These are phyloP conservation scores for Dryomyza anilis DNA, from an alignment of 2,888 invertebrate genomes.

Conservation along the genomic window DNA sequence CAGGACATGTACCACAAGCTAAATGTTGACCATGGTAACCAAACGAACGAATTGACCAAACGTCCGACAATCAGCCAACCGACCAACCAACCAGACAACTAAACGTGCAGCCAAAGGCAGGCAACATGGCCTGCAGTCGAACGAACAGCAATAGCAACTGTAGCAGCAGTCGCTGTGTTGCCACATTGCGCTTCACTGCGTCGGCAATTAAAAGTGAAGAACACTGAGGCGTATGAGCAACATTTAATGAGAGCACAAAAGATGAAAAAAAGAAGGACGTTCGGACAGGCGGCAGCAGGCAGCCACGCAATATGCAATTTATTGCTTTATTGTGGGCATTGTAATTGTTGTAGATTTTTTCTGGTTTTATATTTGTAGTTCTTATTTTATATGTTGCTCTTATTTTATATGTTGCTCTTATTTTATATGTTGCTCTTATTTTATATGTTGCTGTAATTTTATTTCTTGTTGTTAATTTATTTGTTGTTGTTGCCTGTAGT, in stretches of 20 bases:
- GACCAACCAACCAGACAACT: neutral
- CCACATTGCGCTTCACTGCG: neutral
- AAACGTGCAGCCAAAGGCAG: neutral
- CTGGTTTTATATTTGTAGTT: neutral
- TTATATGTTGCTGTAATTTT: neutral
- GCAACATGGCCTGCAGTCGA: neutral
- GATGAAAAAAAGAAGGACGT: no score
- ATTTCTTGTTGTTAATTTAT: neutral
- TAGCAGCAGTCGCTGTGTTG: neutral
- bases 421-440: neutral
- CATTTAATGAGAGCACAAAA: no score
- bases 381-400: neutral
- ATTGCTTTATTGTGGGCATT: neutral
- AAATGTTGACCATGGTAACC: no score
- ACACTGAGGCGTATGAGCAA: slow-evolving; percentile 42
- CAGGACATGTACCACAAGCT: no score
- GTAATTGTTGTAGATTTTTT: neutral
- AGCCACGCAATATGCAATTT: neutral
- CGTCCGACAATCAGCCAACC: no score
- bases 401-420: neutral
- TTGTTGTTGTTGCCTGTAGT: neutral
- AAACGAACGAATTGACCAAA: no score
- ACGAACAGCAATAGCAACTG: neutral
- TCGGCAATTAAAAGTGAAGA: slow-evolving; percentile 3
- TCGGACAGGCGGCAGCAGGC: neutral